Base-by-base conservation (phyloP, 2,113 vertebrate species). In the Pristiophorus japonicus region DNA sequence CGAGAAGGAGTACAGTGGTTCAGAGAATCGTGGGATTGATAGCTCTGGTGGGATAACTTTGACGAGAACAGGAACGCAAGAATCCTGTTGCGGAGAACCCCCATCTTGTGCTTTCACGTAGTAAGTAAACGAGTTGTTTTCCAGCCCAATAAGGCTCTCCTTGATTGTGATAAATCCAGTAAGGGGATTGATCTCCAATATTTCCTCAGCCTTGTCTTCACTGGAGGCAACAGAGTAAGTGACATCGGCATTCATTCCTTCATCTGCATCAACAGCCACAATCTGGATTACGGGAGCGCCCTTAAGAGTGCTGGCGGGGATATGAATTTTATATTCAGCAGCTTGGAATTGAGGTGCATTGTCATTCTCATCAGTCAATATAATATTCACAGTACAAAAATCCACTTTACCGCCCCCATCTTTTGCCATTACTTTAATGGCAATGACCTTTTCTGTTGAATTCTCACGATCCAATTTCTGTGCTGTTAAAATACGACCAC, bases 301-400 rank as follows among this genome's bases (percentile, higher is more conserved):
- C 97, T 98, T 99, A 91, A 98, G 99, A 20, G 99, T 97, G 0
- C 98, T 99, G 0, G 99, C 99, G 96, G 98, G 98, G 96, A 99
- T 98, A 5, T 98, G 99, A 18, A 99, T 97, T 0, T 98, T 98
- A 96, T 99, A 99, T 73, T 98, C 98, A 0, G 98, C 98, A 0
- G 98, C 98, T 97, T 98, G 98, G 96, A 99, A 99, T 87, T 98
- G 97, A 92, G 99, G 99, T 0, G 98, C 96, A 24, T 99, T 99
- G 97, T 99, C 99, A 51, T 99, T 99, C 96, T 99, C 98, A 4
- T 99, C 99, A 0, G 98, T 99, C 65, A 99, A 98, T 88, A 99
- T 99, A 91, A 99, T 99, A 97, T 98, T 99, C 42, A 99, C 98
- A 0, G 98, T 99, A 97, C 99, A 99, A 96, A 99, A 99, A 0